Evolutionary conservation across 1,140 invertebrate species (phyloP).

Genomic region (Heliconius himera): DNA sequence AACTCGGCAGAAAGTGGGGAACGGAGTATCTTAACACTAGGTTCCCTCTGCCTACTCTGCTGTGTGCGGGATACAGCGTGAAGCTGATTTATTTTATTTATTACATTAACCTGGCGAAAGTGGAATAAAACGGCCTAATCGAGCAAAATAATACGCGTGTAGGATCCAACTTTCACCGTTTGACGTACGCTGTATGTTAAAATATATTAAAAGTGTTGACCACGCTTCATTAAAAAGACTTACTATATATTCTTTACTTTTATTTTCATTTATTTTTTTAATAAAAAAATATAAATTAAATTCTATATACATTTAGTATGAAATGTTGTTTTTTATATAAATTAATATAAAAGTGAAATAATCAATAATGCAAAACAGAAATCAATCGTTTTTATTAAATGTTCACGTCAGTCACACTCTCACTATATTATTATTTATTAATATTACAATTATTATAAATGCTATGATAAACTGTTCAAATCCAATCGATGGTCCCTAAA

Average conservation of each 20-base stretch:
- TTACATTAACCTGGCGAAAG: constrained; percentile 5
- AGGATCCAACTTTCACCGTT: constrained; percentile 35
- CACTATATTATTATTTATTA: not conserved
- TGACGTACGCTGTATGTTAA: constrained; percentile 7
- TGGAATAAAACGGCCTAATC: constrained; percentile 17
- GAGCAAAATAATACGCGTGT: constrained; percentile 18
- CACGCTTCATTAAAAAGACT: constrained; percentile 25
- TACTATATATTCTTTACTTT: not conserved
- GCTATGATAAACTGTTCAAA: no score
- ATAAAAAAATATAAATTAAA: not conserved
- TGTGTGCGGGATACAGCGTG: no score
- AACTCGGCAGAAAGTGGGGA: no score
- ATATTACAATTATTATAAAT: not conserved
- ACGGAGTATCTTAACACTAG: no score
- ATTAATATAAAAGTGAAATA: not conserved
- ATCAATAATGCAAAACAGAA: not conserved
- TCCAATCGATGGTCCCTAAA: no score
- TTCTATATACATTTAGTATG: not conserved
- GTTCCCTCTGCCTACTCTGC: no score
- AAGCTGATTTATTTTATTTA: no score
- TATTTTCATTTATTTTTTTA: not conserved
- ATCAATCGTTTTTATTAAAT: not conserved
- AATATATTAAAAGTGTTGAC: constrained; percentile 6
- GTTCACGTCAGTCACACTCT: not conserved
- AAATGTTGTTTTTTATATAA: not conserved